Conservation (phyloP, 2,797 vertebrate species). For the Lepus oiostolus region DNA sequence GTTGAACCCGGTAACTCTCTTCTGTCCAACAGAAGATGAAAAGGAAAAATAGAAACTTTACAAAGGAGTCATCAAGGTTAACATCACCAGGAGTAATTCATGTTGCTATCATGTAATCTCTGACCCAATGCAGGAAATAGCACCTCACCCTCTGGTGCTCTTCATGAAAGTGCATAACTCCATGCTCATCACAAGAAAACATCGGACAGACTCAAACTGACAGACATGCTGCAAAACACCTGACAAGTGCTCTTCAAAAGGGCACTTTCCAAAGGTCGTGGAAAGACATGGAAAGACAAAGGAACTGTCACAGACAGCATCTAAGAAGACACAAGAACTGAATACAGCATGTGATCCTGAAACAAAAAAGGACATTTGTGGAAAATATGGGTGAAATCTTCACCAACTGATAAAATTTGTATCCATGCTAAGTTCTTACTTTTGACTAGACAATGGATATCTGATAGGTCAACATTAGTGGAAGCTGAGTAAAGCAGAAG, state of each 20-base stretch:
- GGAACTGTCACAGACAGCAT: background rate
- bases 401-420: background rate
- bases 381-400: background rate
- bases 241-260: background rate
- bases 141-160: background rate
- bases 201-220: background rate
- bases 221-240: background rate
- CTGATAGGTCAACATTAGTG: background rate
- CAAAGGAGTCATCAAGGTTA: background rate
- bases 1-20: background rate
- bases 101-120: background rate
- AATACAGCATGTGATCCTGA: background rate
- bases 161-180: background rate
- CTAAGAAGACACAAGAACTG: background rate
- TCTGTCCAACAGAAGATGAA: background rate
- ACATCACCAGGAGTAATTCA: background rate
- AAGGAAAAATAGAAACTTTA: background rate
- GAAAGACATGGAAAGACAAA: conserved; percentile 36
- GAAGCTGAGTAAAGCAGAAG: background rate
- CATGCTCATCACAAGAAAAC: background rate
- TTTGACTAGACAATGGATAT: background rate
- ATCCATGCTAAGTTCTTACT: background rate
- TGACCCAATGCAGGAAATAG: background rate
- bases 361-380: background rate
- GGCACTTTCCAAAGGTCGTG: background rate